Conservation (phyloP, 35 echinoderm and acorn worm species). For the Stichopus chloronotus region DNA sequence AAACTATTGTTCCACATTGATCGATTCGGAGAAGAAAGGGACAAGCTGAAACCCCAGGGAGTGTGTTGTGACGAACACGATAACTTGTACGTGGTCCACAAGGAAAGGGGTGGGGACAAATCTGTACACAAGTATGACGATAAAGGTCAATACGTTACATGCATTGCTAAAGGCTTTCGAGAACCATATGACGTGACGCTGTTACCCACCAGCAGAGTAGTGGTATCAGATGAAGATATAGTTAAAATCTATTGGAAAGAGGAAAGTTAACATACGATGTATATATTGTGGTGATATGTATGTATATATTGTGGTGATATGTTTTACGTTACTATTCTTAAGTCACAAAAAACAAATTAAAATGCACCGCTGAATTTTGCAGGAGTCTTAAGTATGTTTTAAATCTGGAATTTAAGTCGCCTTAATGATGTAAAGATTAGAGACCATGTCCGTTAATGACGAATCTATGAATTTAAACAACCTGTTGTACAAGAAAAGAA, state of each 20-base stretch:
- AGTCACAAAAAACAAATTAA: too few relatives aligned
- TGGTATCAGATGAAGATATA: slow-evolving; percentile 84
- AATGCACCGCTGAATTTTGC: neutral
- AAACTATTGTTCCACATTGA: slow-evolving; percentile 76
- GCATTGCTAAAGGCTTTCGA: slow-evolving; percentile 68
- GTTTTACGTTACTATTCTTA: too few relatives aligned
- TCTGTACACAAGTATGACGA: slow-evolving; percentile 81
- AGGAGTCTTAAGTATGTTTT: neutral
- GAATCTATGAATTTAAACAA: too few relatives aligned
- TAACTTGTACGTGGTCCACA: slow-evolving; percentile 92
- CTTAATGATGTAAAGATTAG: too few relatives aligned
- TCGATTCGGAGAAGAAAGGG: slow-evolving; percentile 67
- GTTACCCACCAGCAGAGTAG: slow-evolving; percentile 66
- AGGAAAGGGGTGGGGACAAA: slow-evolving; percentile 86
- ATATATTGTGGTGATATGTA: neutral
- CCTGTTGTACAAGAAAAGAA: too few relatives aligned
- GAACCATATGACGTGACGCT: slow-evolving; percentile 86
- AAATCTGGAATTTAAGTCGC: neutral
- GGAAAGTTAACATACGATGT: neutral
- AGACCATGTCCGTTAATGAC: too few relatives aligned
- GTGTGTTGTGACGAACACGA: slow-evolving; percentile 81
- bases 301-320: neutral
- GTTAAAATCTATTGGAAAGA: slow-evolving; percentile 71
- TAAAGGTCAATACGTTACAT: slow-evolving; percentile 69
- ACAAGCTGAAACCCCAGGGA: slow-evolving; percentile 78